Percentiles rank a stretch among this genome's conserved stretches.
phyloP scores from a whole-genome alignment of 1,140 invertebrate genomes.

The Drosophila parabipectinata region DNA sequence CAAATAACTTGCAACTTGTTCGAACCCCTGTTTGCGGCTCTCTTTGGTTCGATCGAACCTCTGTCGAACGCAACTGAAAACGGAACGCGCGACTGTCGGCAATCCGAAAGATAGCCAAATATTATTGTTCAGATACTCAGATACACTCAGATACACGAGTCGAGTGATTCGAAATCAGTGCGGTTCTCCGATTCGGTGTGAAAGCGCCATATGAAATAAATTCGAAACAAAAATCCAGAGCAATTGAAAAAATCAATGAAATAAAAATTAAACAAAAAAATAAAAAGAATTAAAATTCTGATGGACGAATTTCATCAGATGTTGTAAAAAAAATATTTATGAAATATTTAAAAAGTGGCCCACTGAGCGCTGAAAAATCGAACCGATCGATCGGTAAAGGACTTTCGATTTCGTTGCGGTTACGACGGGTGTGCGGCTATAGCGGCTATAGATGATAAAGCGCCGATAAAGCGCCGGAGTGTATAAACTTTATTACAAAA shows the following conservation, averaged over 20 bases:
- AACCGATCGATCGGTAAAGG: slow-evolving; percentile 46
- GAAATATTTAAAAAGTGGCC: slow-evolving; percentile 8
- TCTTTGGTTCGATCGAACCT: slow-evolving; percentile 1
- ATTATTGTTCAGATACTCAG: slow-evolving; percentile 29
- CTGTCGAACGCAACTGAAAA: slow-evolving; percentile 30
- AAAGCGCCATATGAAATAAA: slow-evolving; percentile 5
- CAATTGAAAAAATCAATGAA: background rate
- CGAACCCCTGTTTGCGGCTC: background rate
- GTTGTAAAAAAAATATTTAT: slow-evolving; percentile 8
- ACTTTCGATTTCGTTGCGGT: slow-evolving; percentile 60
- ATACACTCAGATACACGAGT: slow-evolving; percentile 45
- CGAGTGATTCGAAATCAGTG: slow-evolving; percentile 48
- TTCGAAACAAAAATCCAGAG: slow-evolving; percentile 11
- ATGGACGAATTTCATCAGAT: slow-evolving; percentile 34
- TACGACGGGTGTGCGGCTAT: slow-evolving; percentile 9
- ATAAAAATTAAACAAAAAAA: background rate
- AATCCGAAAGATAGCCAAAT: slow-evolving; percentile 50
- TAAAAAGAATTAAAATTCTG: background rate
- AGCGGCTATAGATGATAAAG: too few relatives aligned
- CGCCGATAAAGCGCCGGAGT: slow-evolving; percentile 36
- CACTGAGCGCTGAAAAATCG: slow-evolving; percentile 18
- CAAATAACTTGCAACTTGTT: background rate
- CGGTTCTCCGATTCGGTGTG: slow-evolving; percentile 30
- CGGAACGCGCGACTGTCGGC: slow-evolving; percentile 65
- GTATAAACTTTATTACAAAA: slow-evolving; percentile 31